phyloP scores from a whole-genome alignment of 2,888 invertebrate species.

The Melieria crassipennis region DNA sequence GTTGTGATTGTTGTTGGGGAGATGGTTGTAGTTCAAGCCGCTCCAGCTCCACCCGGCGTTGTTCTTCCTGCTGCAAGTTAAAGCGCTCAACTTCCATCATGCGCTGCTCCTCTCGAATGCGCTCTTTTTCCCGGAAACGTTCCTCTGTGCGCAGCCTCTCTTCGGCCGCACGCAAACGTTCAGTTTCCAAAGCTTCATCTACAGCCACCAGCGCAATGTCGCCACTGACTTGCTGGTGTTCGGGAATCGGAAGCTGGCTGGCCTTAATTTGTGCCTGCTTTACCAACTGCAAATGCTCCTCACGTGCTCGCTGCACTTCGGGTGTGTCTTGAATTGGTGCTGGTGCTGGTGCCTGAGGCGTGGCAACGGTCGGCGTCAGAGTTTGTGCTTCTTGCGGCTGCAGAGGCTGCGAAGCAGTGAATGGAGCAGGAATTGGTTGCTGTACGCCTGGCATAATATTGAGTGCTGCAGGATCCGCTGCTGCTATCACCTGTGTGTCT shows the following conservation, averaged over 20 bases:
- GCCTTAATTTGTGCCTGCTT: slow-evolving; percentile 45
- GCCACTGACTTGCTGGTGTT: no score
- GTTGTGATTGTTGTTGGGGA: not conserved
- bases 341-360: not conserved
- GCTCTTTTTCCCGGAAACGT: slow-evolving; percentile 47
- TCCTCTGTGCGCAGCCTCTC: slow-evolving; percentile 44
- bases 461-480: not conserved
- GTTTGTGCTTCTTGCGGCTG: no score
- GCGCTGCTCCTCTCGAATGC: slow-evolving; percentile 48
- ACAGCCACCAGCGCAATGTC: no score
- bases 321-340: slow-evolving; percentile 23
- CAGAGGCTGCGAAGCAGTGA: no score
- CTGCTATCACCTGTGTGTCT: not conserved
- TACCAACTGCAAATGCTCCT: slow-evolving; percentile 49
- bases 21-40: slow-evolving; percentile 22
- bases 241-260: not conserved
- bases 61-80: slow-evolving; percentile 38
- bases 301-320: slow-evolving; percentile 51
- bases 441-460: no score
- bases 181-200: slow-evolving; percentile 38
- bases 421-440: no score
- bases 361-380: not conserved
- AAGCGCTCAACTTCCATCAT: slow-evolving; percentile 45
- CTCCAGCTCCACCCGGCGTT: slow-evolving; percentile 46
- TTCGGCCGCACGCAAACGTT: slow-evolving; percentile 47